These are phyloP conservation scores for Cryptus armator DNA, from an alignment of 2,888 invertebrate genomes.

Conservation along the genomic window DNA sequence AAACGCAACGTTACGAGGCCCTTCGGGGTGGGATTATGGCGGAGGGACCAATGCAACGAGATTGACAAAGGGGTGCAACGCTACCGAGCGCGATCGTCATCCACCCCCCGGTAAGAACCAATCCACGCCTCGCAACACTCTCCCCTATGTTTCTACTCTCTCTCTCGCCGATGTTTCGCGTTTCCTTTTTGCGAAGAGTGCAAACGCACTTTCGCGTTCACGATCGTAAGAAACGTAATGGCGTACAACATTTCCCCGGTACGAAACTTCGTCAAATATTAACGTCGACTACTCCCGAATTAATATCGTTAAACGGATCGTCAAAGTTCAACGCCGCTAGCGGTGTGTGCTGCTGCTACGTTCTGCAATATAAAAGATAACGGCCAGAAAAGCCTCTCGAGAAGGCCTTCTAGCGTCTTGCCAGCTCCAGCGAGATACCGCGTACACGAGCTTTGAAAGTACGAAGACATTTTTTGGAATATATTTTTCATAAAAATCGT, in stretches of 20 bases:
- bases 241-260: constrained; percentile 73
- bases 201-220: constrained; percentile 54
- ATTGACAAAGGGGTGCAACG: constrained; percentile 55
- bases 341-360: constrained; percentile 3
- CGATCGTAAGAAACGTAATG: constrained; percentile 73
- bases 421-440: background rate
- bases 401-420: background rate
- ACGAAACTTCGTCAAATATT: constrained; percentile 77
- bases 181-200: constrained; percentile 49
- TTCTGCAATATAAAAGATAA: constrained; percentile 40
- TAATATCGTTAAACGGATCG: constrained; percentile 78
- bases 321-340: constrained; percentile 42
- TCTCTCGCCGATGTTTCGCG: constrained; percentile 22
- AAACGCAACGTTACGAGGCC: constrained; percentile 72
- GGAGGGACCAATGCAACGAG: constrained; percentile 63
- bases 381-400: constrained; percentile 15
- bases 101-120: constrained; percentile 57
- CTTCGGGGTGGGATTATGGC: constrained; percentile 65
- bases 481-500: background rate
- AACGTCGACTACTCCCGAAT: constrained; percentile 75
- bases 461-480: background rate
- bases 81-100: constrained; percentile 59
- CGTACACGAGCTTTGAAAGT: background rate
- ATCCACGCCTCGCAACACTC: constrained; percentile 54
- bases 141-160: background rate